phyloP scores from a whole-genome alignment of 2,797 vertebrate genomes.

The Mallotus villosus region DNA sequence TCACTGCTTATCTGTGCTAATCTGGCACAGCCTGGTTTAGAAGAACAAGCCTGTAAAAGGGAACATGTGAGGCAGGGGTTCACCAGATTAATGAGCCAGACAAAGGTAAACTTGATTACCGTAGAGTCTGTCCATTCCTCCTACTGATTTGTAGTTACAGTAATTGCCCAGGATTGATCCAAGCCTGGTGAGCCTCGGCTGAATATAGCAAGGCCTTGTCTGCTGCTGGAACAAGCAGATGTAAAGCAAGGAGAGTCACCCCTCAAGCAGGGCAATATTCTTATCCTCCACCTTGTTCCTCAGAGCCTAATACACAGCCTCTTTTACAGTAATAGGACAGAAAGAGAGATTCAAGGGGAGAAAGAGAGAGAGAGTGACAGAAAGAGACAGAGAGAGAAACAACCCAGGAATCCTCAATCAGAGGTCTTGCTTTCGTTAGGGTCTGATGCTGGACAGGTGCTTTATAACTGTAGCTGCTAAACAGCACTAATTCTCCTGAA shows the following conservation, averaged over 20 bases:
- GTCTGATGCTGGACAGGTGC: constrained; percentile 48
- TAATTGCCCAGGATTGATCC: constrained; percentile 53
- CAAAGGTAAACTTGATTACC: constrained; percentile 63
- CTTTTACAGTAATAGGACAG: constrained; percentile 28
- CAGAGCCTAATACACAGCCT: constrained; percentile 39
- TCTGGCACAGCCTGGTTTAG: constrained; percentile 49
- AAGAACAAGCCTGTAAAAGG: constrained; percentile 41
- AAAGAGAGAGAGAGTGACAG: no score
- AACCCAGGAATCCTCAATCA: constrained; percentile 50
- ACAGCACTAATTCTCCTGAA: constrained; percentile 70
- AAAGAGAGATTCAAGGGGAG: not conserved
- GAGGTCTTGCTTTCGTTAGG: constrained; percentile 40
- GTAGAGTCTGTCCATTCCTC: constrained; percentile 39
- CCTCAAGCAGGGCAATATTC: not conserved
- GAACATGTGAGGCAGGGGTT: constrained; percentile 38
- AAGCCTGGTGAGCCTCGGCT: constrained; percentile 17
- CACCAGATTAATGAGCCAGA: constrained; percentile 67
- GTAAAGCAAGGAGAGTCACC: not conserved
- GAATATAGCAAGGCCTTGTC: not conserved
- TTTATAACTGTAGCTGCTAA: constrained; percentile 67
- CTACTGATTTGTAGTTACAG: constrained; percentile 48
- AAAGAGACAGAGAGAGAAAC: constrained; percentile 3
- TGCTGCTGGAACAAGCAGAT: constrained; percentile 25
- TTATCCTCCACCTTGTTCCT: constrained; percentile 30
- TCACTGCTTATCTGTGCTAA: constrained; percentile 53